Base-by-base conservation (phyloP, 2,888 invertebrate species). In the Autographa pulchrina region DNA sequence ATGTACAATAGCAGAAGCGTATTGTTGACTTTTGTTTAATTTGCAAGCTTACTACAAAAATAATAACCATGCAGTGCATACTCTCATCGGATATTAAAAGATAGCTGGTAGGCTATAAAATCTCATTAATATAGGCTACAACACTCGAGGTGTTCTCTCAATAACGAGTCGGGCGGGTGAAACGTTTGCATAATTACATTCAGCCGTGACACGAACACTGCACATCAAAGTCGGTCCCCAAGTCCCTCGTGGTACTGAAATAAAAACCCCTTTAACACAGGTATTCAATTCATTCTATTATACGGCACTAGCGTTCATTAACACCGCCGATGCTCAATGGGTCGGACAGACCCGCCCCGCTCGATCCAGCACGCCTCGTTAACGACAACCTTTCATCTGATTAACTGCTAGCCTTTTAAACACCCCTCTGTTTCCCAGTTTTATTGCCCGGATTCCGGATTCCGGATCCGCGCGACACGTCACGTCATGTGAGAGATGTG, bases 321-420 rank as follows among this genome's bases (percentile, higher is more conserved):
- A 75, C 82, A 79, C 82, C 74, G 67, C 61, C 64, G 63, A 75
- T 80, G 86, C 77, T 85, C 81, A 84, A 72, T 86, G 83, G 79
- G 85, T 83, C 79, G 86, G 72, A 82, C 70, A 62, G 71, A 8
- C 67, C 65, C 54, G 5, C 11, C 62, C 68, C 66, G 68, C 62
- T 65, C 75, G 72, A 72, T 75, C 74, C 78, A 65, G 38, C 81
- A 81, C 80, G 78, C 75, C 85, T 85, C 86, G 81, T 85, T 85
- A 81, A 79, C 83, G 85, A 83, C 73, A 76, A 77, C 83, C 86
- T 85, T 85, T 85, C 86, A 85, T 85, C 80, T 83, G 80, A 83
- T 84, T 85, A 85, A 85, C 84, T 84, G 72, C 79, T 72, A 74
- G 76, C 74, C 76, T 76, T 80, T 85, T 83, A 83, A 83, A 81